Percentiles rank a stretch among this genome's conserved stretches.
Conservation (phyloP, 2,888 invertebrate species). For the Xestoiulus laeticollis region DNA sequence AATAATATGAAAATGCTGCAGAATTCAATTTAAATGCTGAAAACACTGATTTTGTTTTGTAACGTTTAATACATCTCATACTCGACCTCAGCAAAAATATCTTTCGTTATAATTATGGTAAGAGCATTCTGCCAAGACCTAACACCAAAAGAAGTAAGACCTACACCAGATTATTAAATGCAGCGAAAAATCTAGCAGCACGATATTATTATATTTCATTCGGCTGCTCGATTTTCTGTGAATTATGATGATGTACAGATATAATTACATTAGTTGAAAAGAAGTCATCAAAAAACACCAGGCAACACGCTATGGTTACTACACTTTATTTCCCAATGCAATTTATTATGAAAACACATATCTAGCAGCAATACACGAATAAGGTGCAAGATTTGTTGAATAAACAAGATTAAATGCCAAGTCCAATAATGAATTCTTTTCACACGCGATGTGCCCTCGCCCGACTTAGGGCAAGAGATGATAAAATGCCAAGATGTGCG, state of each 20-base stretch:
- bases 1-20: too few species aligned
- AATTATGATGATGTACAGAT: too few species aligned
- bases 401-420: neutral
- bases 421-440: constrained; percentile 15
- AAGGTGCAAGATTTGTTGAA: constrained; percentile 1
- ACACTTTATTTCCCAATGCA: constrained; percentile 34
- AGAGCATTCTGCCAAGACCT: too few species aligned
- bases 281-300: neutral
- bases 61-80: too few species aligned
- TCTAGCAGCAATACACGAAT: neutral
- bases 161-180: neutral
- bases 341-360: constrained; percentile 28
- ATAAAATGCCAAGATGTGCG: constrained; percentile 10
- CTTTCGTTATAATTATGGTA: too few species aligned
- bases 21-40: too few species aligned
- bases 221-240: neutral
- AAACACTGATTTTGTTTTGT: too few species aligned
- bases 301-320: constrained; percentile 3
- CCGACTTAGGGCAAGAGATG: neutral
- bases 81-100: too few species aligned
- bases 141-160: too few species aligned
- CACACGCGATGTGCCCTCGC: neutral
- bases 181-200: neutral
- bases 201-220: neutral
- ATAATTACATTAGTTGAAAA: neutral